Evolutionary conservation across 2,113 vertebrate species (phyloP), one percentile per base, ranked within the genome.

Genomic region (Choloepus hoffmanni): DNA sequence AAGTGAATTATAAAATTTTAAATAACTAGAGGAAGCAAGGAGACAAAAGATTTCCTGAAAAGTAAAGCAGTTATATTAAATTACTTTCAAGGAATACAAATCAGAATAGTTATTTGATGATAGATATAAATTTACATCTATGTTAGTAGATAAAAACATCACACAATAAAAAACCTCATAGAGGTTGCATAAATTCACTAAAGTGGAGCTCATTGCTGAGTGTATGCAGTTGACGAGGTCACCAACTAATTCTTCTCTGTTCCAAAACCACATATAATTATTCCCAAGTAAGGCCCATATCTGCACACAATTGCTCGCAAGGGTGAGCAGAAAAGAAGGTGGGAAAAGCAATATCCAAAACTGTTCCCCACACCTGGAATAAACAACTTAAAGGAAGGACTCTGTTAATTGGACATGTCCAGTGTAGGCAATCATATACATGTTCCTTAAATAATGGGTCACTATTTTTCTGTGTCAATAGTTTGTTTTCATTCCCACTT

Each of bases 21-120:
- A 82, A 48, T 93, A 87, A 74, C 76, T 88, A 82, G 48, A 82
- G 48, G 36, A 90, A 89, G 28, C 26, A 95, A 79, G 68, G 58
- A 87, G 18, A 77, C 26, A 91, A 74, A 63, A 19, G 1, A 53
- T 18, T 33, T 78, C 62, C 40, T 67, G 1, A 86, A 63, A 92
- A 72, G 2, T 4, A 77, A 48, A 94, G 5, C 4, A 33, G 4
- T 53, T 40, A 58, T 18, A 58, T 76, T 77, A 73, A 90, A 65
- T 21, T 82, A 26, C 23, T 68, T 72, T 18, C 6, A 65, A n/a
- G 33, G 33, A 74, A 36, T 40, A 60, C 21, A 81, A 48, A 50
- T 50, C 33, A 76, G 36, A 63, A 48, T 78, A 65, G 55, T 43
- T 40, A 74, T 28, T 90, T 43, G 10, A 84, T 79, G 24, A n/a